These are phyloP conservation scores for Cassiopea xamachana DNA, from an alignment of 30 jellyfish, hydroid and myxozoan genomes.

Conservation along the genomic window DNA sequence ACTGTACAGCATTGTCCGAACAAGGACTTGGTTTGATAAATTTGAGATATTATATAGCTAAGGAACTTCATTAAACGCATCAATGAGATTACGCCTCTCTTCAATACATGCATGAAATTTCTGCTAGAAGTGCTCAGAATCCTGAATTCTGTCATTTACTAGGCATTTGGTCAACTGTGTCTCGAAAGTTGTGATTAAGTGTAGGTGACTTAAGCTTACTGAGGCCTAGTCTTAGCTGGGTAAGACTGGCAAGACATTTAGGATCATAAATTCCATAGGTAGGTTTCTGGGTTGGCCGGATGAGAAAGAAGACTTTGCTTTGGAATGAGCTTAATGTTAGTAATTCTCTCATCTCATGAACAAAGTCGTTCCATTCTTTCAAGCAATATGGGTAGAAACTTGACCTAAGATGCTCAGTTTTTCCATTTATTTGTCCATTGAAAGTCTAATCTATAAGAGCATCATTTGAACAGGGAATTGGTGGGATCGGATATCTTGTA, in stretches of 20 bases:
- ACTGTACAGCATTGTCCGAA: too few relatives aligned
- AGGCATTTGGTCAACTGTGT: not conserved
- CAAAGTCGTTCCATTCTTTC: not conserved
- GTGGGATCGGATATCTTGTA: too few relatives aligned
- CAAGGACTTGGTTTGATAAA: too few relatives aligned
- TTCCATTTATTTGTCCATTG: not conserved
- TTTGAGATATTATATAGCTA: too few relatives aligned
- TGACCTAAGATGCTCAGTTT: not conserved
- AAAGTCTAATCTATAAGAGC: too few relatives aligned
- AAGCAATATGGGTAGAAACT: not conserved
- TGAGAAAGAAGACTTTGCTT: not conserved
- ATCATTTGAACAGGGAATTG: too few relatives aligned
- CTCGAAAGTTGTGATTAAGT: not conserved
- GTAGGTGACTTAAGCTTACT: too few relatives aligned
- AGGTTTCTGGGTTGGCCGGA: not conserved
- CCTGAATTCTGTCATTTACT: too few relatives aligned
- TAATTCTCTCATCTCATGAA: not conserved
- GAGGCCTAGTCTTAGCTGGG: not conserved
- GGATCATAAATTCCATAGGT: not conserved
- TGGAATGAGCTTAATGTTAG: not conserved
- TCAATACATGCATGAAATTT: too few relatives aligned
- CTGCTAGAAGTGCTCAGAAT: too few relatives aligned
- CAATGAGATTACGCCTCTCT: too few relatives aligned
- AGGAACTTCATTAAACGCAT: too few relatives aligned
- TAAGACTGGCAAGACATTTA: not conserved